A percentile compares a stretch with the other conserved stretches of the same genome.
Evolutionary conservation across 1,140 invertebrate genomes (phyloP).

Genomic region (Polyergus mexicanus): DNA sequence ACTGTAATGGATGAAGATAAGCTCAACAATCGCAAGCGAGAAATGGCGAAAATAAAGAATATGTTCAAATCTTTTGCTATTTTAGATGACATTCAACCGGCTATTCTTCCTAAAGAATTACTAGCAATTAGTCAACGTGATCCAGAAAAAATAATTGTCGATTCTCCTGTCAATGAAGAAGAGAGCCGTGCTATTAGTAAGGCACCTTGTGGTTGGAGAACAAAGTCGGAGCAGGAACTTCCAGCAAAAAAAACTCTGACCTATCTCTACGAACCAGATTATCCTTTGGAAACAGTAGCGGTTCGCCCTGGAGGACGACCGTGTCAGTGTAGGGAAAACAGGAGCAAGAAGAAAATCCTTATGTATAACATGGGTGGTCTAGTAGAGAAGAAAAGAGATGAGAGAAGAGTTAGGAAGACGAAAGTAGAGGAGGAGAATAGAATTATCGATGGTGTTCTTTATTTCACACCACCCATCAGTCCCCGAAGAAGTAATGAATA

Average conservation of each 20-base stretch:
- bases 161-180: conserved; percentile 12
- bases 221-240: conserved; percentile 73
- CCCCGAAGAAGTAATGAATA: conserved; percentile 79
- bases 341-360: conserved; percentile 76
- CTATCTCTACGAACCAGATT: conserved; percentile 73
- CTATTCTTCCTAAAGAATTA: conserved; percentile 42
- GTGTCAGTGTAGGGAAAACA: conserved; percentile 79
- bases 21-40: not conserved
- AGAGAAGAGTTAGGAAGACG: conserved; percentile 20
- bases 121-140: conserved; percentile 10
- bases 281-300: conserved; percentile 69
- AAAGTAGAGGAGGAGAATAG: conserved; percentile 37
- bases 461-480: conserved; percentile 76
- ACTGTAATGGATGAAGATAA: not conserved
- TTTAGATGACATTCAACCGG: conserved; percentile 55
- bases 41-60: conserved; percentile 60
- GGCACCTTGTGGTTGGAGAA: conserved; percentile 72
- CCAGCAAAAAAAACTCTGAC: conserved; percentile 74
- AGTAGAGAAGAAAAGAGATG: conserved; percentile 32
- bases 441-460: conserved; percentile 76
- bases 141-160: not conserved
- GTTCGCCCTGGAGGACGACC: conserved; percentile 72
- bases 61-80: conserved; percentile 27
- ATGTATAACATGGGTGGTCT: conserved; percentile 70
- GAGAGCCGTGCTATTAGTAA: not conserved